A percentile compares a stretch with the other conserved stretches of the same genome.
Evolutionary conservation across 1,140 invertebrate species (phyloP).

Genomic region (Sitophilus oryzae): DNA sequence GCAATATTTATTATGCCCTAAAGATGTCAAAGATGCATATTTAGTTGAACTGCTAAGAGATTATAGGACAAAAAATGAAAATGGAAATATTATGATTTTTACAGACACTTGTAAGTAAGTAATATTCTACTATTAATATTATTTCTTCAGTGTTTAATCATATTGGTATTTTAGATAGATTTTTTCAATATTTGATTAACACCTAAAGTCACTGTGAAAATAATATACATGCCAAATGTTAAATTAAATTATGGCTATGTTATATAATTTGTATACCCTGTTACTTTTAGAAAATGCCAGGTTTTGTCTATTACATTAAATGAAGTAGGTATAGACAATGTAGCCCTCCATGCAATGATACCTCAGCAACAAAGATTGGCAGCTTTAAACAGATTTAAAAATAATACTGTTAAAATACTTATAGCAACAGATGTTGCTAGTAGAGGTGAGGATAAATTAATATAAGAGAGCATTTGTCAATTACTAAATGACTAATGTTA

Average conservation of each 20-base stretch:
- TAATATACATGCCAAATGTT: no score
- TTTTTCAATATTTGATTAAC: no score
- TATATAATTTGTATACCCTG: no score
- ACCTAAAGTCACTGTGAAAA: no score
- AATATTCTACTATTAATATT: no score
- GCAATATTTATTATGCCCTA: conserved; percentile 82
- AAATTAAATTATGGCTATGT: no score
- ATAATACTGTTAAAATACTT: conserved; percentile 76
- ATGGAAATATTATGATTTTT: conserved; percentile 86
- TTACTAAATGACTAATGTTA: no score
- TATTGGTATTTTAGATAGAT: no score
- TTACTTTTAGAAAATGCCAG: conserved; percentile 68
- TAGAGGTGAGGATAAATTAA: no score
- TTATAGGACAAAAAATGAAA: conserved; percentile 64
- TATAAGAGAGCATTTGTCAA: no score
- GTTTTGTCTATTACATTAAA: conserved; percentile 78
- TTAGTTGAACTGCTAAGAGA: conserved; percentile 81
- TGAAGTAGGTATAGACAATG: conserved; percentile 80
- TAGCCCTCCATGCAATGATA: conserved; percentile 81
- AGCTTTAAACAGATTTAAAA: conserved; percentile 79
- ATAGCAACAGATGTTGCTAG: conserved; percentile 96
- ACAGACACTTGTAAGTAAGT: conserved; percentile 87
- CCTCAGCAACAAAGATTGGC: conserved; percentile 72
- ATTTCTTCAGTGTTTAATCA: no score
- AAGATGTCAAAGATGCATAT: conserved; percentile 89